A percentile compares a stretch with the other conserved stretches of the same genome.
Conservation (phyloP, 2,797 vertebrate genomes). For the Malacoctenus gilli region DNA sequence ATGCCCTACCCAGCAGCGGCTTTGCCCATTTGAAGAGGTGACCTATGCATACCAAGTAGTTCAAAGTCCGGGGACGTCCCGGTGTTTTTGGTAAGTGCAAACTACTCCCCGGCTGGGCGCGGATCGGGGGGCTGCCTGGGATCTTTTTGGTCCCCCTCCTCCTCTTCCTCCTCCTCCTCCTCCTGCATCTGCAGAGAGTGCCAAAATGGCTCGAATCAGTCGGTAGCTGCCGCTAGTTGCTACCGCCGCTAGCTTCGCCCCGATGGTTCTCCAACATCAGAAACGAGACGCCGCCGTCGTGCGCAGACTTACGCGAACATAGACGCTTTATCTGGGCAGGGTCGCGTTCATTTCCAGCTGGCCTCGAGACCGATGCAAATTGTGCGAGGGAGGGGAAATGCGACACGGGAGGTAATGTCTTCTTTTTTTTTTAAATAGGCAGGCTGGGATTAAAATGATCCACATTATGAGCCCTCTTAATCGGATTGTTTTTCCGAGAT, state of each 20-base stretch:
- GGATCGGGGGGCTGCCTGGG: background rate
- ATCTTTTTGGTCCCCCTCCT: constrained; percentile 12
- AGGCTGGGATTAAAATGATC: constrained; percentile 6
- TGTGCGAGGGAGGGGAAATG: constrained; percentile 22
- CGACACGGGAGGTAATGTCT: constrained; percentile 20
- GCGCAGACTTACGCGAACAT: no score
- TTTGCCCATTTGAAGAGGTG: constrained; percentile 66
- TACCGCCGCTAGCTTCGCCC: constrained; percentile 61
- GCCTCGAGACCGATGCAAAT: background rate
- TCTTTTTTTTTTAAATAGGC: no score
- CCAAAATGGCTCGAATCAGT: constrained; percentile 67
- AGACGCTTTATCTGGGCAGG: background rate
- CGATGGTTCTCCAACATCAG: constrained; percentile 7
- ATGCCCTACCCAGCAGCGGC: constrained; percentile 69
- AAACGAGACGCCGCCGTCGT: background rate
- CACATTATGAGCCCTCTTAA: constrained; percentile 10
- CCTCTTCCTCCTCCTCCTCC: no score
- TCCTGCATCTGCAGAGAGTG: constrained; percentile 48
- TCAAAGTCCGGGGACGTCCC: constrained; percentile 74
- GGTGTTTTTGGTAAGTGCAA: constrained; percentile 76
- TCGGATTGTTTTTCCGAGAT: background rate
- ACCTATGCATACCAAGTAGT: constrained; percentile 77
- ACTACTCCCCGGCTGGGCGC: constrained; percentile 17
- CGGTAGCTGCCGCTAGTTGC: constrained; percentile 65
- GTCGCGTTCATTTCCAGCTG: background rate